Conservation (phyloP, 2,888 invertebrate species). For the Ophonus ardosiacus region DNA sequence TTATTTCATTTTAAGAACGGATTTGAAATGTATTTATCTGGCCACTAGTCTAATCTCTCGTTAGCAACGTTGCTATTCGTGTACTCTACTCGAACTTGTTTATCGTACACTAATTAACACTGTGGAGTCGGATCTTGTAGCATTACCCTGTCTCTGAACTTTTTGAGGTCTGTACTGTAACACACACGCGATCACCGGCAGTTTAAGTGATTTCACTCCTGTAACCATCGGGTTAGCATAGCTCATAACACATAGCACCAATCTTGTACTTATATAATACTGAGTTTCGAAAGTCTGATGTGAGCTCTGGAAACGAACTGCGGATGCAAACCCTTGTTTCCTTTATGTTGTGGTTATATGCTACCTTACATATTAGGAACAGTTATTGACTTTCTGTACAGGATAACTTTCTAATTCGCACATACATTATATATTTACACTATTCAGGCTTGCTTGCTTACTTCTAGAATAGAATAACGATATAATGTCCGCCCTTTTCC, state of each 20-base stretch:
- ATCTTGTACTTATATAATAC: slow-evolving; percentile 57
- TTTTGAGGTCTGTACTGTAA: not conserved
- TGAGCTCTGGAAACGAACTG: slow-evolving; percentile 30
- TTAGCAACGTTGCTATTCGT: slow-evolving; percentile 50
- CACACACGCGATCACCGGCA: slow-evolving; percentile 34
- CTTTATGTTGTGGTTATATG: not conserved
- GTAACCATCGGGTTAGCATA: slow-evolving; percentile 26
- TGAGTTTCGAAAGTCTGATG: slow-evolving; percentile 36
- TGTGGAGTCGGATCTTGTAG: slow-evolving; percentile 7
- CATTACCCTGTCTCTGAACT: slow-evolving; percentile 19
- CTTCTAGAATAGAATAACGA: not conserved
- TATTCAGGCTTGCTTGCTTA: not conserved
- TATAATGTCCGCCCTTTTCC: not conserved
- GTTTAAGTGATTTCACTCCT: slow-evolving; percentile 43
- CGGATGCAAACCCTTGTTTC: not conserved
- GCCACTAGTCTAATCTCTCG: slow-evolving; percentile 60
- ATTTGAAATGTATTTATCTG: slow-evolving; percentile 51
- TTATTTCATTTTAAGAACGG: slow-evolving; percentile 61
- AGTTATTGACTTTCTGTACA: not conserved
- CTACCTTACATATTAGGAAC: not conserved
- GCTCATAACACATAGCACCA: slow-evolving; percentile 55
- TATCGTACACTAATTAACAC: slow-evolving; percentile 44
- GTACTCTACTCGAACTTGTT: slow-evolving; percentile 25
- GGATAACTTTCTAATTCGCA: not conserved
- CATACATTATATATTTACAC: not conserved